A percentile compares a stretch with the other conserved stretches of the same genome.
These are phyloP conservation scores for Drosophila watanabei DNA, from an alignment of 1,140 invertebrate species.

Conservation along the genomic window DNA sequence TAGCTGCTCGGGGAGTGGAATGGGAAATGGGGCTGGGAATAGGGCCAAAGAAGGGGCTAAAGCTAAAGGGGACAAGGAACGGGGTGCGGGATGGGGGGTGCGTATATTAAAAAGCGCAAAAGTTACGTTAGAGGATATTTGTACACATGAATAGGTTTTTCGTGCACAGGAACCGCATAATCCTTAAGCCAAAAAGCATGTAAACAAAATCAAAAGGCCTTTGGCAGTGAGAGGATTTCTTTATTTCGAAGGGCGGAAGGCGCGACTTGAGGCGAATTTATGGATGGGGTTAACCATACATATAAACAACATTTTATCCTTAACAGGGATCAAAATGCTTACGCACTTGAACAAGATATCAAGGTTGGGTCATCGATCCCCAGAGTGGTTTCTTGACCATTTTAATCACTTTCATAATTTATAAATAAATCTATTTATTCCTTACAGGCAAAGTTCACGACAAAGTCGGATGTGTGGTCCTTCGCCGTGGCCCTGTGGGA, in stretches of 20 bases:
- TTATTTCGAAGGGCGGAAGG: slow-evolving; percentile 10
- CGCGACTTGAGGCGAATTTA: slow-evolving; percentile 11
- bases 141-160: slow-evolving; percentile 62
- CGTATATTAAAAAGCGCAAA: slow-evolving; percentile 74
- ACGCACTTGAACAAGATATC: background rate
- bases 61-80: background rate
- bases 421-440: slow-evolving; percentile 51
- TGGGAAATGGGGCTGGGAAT: background rate
- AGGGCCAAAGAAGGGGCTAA: background rate
- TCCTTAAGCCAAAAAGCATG: slow-evolving; percentile 61
- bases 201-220: slow-evolving; percentile 56
- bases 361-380: background rate
- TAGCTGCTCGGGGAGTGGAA: background rate
- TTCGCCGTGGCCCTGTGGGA: slow-evolving; percentile 97
- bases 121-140: slow-evolving; percentile 67
- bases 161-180: slow-evolving; percentile 45
- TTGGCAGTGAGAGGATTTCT: slow-evolving; percentile 31
- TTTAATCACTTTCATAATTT: background rate
- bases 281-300: background rate
- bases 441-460: slow-evolving; percentile 92
- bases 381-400: background rate
- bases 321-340: slow-evolving; percentile 1
- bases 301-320: slow-evolving; percentile 8
- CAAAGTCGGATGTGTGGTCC: slow-evolving; percentile 95
- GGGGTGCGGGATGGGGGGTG: slow-evolving; percentile 16